Evolutionary conservation across 2,797 vertebrate species (phyloP).

Genomic region (Falco novaeseelandiae): DNA sequence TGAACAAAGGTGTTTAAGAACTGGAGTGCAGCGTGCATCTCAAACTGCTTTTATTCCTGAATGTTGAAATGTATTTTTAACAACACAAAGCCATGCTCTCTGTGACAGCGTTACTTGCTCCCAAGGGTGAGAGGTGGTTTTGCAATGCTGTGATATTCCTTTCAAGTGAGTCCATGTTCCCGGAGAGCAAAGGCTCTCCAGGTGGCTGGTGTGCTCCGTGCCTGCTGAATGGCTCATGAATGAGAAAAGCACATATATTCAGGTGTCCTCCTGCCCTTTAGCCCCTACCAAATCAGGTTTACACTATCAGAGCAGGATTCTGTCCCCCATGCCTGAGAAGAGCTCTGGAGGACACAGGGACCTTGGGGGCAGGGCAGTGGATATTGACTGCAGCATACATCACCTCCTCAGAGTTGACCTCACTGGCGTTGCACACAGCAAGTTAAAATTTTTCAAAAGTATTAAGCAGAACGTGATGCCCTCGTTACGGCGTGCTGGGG

Average conservation of each 20-base stretch:
- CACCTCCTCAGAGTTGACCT: neutral
- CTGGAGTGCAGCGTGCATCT: neutral
- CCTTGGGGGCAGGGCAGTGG: neutral
- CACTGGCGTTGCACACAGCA: neutral
- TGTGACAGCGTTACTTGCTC: accelerated
- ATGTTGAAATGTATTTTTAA: neutral
- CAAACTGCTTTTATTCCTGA: neutral
- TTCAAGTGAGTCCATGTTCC: neutral
- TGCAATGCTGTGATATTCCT: neutral
- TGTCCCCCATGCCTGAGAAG: neutral
- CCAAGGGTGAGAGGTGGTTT: neutral
- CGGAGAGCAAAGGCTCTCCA: neutral
- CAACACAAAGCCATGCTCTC: neutral
- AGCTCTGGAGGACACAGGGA: neutral
- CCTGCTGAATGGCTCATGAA: neutral
- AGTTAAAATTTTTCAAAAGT: neutral
- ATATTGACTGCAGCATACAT: neutral
- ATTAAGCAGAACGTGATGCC: neutral
- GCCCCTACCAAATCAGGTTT: neutral
- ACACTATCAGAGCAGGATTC: neutral
- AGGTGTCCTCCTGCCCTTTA: neutral
- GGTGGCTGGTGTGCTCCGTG: neutral
- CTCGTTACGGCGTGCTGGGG: neutral
- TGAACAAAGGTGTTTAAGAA: neutral
- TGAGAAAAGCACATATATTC: neutral